Evolutionary conservation across 2,888 invertebrate genomes (phyloP).

Genomic region (Leucania comma): DNA sequence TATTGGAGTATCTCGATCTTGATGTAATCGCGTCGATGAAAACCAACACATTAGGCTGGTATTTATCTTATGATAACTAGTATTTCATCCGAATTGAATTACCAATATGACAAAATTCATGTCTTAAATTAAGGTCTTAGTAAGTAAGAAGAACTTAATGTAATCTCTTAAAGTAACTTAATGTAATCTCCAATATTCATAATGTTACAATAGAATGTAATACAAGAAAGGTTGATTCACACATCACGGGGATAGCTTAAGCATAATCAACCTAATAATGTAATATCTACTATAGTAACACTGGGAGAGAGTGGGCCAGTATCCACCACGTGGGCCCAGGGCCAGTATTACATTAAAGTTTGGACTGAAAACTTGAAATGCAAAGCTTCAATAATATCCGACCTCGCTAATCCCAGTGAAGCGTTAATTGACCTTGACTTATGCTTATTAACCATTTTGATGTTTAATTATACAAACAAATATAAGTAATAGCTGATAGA

Average conservation of each 20-base stretch:
- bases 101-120: conserved; percentile 32
- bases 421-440: conserved; percentile 36
- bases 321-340: no score
- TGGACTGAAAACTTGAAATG: not conserved
- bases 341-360: not conserved
- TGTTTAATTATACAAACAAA: conserved; percentile 38
- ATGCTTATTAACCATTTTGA: conserved; percentile 30
- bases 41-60: conserved; percentile 18
- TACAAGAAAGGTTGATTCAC: conserved; percentile 45
- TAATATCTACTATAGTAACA: not conserved
- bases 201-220: conserved; percentile 44
- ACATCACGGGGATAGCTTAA: conserved; percentile 26
- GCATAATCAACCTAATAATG: not conserved
- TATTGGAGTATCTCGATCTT: conserved; percentile 45
- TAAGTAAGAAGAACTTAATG: conserved; percentile 29
- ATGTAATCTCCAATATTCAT: conserved; percentile 17
- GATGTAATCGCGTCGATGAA: conserved; percentile 13
- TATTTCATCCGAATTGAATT: conserved; percentile 58
- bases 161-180: conserved; percentile 18
- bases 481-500: conserved; percentile 33
- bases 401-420: conserved; percentile 11
- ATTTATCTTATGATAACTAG: conserved; percentile 29
- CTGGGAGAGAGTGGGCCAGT: not conserved
- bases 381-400: not conserved
- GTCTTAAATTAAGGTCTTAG: conserved; percentile 40